These are phyloP conservation scores for Julus scandinavius DNA, from an alignment of 2,888 invertebrate genomes.

Conservation along the genomic window DNA sequence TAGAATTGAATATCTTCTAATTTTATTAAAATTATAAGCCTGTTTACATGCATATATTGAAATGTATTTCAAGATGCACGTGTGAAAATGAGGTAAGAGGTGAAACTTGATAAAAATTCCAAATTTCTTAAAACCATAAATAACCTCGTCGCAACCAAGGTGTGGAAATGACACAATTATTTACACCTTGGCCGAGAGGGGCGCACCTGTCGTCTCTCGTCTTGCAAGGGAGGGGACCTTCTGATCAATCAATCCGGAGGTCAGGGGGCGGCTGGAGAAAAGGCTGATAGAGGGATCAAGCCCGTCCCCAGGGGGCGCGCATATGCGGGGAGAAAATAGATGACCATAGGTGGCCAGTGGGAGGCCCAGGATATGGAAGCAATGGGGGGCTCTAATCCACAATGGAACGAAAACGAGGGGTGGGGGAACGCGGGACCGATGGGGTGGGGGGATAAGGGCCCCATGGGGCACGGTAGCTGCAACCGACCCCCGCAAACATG, in stretches of 20 bases:
- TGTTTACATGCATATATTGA: too few relatives aligned
- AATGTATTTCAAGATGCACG: not conserved
- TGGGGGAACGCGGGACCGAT: not conserved
- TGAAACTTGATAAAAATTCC: not conserved
- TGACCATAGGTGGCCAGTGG: conserved; percentile 44
- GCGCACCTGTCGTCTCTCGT: conserved; percentile 52
- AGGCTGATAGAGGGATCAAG: conserved; percentile 44
- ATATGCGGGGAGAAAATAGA: conserved; percentile 24
- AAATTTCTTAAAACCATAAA: not conserved
- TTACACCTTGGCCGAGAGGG: conserved; percentile 37
- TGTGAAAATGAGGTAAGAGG: not conserved
- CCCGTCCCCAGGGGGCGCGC: conserved; percentile 45
- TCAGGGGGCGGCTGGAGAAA: conserved; percentile 42
- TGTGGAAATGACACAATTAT: conserved; percentile 31
- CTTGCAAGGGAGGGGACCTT: conserved; percentile 47
- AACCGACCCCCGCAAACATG: conserved; percentile 36
- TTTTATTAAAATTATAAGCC: too few relatives aligned
- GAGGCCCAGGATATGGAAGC: conserved; percentile 43
- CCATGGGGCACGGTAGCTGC: conserved; percentile 45
- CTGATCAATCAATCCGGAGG: conserved; percentile 52
- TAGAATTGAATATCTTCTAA: too few relatives aligned
- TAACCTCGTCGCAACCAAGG: not conserved
- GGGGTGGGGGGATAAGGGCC: conserved; percentile 27
- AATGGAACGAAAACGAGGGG: conserved; percentile 43
- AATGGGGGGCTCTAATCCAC: conserved; percentile 49